phyloP scores from a whole-genome alignment of 2,888 invertebrate species.

The Drosophila leonis region DNA sequence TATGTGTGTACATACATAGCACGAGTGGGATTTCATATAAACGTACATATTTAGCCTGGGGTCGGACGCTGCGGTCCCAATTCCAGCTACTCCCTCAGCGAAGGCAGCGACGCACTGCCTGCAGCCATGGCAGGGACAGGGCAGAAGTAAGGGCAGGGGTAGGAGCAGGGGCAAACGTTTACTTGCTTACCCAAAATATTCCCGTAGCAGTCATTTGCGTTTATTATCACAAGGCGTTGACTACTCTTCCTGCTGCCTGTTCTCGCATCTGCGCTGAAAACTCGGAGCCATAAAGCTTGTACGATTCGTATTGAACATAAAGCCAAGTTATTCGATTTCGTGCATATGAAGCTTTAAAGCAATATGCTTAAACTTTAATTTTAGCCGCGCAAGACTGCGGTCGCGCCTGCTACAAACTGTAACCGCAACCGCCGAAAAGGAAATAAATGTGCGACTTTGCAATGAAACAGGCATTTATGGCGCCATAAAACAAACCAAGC shows the following conservation, averaged over 20 bases:
- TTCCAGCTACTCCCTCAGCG: slow-evolving; percentile 14
- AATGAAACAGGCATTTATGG: slow-evolving; percentile 79
- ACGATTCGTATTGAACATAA: slow-evolving; percentile 58
- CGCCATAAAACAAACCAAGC: slow-evolving; percentile 78
- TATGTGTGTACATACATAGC: slow-evolving; percentile 1
- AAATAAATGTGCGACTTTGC: slow-evolving; percentile 78
- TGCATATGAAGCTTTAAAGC: slow-evolving; percentile 60
- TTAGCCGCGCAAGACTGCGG: slow-evolving; percentile 18
- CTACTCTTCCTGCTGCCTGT: slow-evolving; percentile 20
- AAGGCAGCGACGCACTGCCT: slow-evolving; percentile 18
- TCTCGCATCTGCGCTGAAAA: not conserved
- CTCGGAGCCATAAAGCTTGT: slow-evolving; percentile 34
- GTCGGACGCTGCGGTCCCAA: slow-evolving; percentile 32
- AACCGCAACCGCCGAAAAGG: slow-evolving; percentile 69
- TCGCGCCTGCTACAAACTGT: slow-evolving; percentile 54
- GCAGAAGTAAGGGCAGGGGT: slow-evolving; percentile 29
- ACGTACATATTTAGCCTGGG: slow-evolving; percentile 25
- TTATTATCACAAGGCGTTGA: slow-evolving; percentile 72
- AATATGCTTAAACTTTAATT: slow-evolving; percentile 57
- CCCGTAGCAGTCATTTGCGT: slow-evolving; percentile 78
- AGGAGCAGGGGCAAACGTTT: slow-evolving; percentile 42
- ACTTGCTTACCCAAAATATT: slow-evolving; percentile 64
- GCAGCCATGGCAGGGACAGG: slow-evolving; percentile 16
- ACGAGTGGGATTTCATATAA: slow-evolving; percentile 12
- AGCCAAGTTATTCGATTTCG: slow-evolving; percentile 68